Evolutionary conservation across 2,888 invertebrate species (phyloP).

Genomic region (Cybosia mesomella): DNA sequence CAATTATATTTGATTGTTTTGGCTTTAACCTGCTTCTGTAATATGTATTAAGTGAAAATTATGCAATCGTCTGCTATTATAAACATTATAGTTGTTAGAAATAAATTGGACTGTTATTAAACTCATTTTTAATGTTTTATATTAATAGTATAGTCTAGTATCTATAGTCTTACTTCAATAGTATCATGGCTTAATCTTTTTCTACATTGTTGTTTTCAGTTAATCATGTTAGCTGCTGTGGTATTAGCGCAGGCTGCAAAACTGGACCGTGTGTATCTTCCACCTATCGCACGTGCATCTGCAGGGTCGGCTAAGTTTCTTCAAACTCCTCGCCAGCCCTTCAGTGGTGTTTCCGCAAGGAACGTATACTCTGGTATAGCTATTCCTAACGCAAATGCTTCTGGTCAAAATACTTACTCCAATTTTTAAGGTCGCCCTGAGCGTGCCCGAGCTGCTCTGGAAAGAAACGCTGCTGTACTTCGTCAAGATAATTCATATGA

Average conservation of each 20-base stretch:
- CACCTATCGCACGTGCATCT: conserved; percentile 64
- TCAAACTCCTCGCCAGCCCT: conserved; percentile 44
- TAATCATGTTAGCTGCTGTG: conserved; percentile 65
- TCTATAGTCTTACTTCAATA: no score
- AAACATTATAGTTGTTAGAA: background rate
- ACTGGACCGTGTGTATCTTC: conserved; percentile 75
- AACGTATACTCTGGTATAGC: conserved; percentile 25
- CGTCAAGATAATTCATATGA: conserved; percentile 74
- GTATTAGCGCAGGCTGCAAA: conserved; percentile 69
- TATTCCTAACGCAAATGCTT: conserved; percentile 28
- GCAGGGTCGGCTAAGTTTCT: conserved; percentile 42
- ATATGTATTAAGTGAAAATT: conserved; percentile 1
- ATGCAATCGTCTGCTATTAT: background rate
- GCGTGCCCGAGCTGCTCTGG: conserved; percentile 71
- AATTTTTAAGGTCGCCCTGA: conserved; percentile 61
- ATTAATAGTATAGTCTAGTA: no score
- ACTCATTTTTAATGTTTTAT: background rate
- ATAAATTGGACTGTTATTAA: background rate
- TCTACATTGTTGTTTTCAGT: conserved; percentile 56
- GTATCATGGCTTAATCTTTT: background rate
- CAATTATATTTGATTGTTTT: conserved; percentile 1
- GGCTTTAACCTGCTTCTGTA: background rate
- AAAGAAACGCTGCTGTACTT: conserved; percentile 77
- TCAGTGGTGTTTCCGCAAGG: conserved; percentile 18
- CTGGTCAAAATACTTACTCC: conserved; percentile 42